Conservation (phyloP, 2,797 vertebrate species). For the Micromesistius poutassou region DNA sequence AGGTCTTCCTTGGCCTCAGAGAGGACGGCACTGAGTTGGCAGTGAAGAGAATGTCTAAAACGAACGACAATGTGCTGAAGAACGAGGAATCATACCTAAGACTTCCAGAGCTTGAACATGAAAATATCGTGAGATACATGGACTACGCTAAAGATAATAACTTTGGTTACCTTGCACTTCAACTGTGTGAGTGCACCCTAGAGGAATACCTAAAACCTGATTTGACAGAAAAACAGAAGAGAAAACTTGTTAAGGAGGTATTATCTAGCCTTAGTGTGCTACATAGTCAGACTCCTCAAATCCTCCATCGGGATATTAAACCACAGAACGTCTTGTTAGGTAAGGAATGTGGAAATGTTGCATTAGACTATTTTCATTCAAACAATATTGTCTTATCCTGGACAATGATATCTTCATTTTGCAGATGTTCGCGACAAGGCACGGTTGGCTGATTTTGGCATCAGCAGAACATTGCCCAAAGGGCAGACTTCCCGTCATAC, state of each 20-base stretch:
- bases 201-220: constrained; percentile 49
- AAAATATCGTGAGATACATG: constrained; percentile 60
- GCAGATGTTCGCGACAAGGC: constrained; percentile 48
- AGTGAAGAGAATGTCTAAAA: constrained; percentile 58
- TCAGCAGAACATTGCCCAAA: constrained; percentile 51
- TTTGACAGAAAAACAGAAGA: not conserved
- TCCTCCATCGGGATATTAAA: constrained; percentile 68
- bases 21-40: constrained; percentile 69
- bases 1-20: constrained; percentile 63
- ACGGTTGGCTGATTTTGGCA: constrained; percentile 66
- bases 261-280: constrained; percentile 54
- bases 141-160: constrained; percentile 55
- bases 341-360: constrained; percentile 27
- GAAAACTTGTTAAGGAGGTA: constrained; percentile 36
- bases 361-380: too few relatives aligned
- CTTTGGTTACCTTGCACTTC: constrained; percentile 70
- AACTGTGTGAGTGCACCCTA: constrained; percentile 67
- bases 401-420: not conserved
- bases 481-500: constrained; percentile 51
- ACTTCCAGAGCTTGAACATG: constrained; percentile 49
- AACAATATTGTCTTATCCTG: too few relatives aligned
- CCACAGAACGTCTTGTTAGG: constrained; percentile 71
- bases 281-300: constrained; percentile 41
- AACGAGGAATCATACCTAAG: constrained; percentile 56
- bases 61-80: constrained; percentile 52